Conservation (phyloP, 2,113 vertebrate genomes). For the Cacatua alba region DNA sequence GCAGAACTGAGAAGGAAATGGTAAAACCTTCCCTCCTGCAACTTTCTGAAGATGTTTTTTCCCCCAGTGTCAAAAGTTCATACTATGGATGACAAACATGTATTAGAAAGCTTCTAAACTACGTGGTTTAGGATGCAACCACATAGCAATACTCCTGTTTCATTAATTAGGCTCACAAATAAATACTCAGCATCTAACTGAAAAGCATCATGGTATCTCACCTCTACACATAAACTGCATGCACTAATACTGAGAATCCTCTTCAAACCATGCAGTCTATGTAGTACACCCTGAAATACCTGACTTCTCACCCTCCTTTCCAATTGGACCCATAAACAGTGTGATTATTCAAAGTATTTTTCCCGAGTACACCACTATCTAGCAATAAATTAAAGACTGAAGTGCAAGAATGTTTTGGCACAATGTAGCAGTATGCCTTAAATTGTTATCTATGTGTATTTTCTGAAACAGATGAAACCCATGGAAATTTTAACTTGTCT, state of each 20-base stretch:
- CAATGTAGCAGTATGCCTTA: neutral
- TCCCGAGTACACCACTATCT: neutral
- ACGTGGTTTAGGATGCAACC: neutral
- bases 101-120: neutral
- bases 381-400: neutral
- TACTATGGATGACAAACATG: neutral
- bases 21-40: neutral
- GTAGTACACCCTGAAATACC: neutral
- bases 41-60: neutral
- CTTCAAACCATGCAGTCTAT: neutral
- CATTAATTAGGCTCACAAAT: neutral
- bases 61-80: neutral
- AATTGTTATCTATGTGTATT: neutral
- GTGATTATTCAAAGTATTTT: neutral
- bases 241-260: neutral
- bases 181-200: neutral
- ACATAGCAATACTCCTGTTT: neutral
- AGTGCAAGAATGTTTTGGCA: neutral
- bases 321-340: neutral
- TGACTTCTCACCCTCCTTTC: neutral
- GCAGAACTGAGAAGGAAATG: neutral
- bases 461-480: neutral
- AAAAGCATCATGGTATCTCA: neutral
- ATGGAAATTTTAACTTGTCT: neutral
- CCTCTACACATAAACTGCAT: neutral